Percentiles rank a stretch among this genome's conserved stretches.
Conservation (phyloP, 2,113 vertebrate genomes). For the Raphicerus campestris region DNA sequence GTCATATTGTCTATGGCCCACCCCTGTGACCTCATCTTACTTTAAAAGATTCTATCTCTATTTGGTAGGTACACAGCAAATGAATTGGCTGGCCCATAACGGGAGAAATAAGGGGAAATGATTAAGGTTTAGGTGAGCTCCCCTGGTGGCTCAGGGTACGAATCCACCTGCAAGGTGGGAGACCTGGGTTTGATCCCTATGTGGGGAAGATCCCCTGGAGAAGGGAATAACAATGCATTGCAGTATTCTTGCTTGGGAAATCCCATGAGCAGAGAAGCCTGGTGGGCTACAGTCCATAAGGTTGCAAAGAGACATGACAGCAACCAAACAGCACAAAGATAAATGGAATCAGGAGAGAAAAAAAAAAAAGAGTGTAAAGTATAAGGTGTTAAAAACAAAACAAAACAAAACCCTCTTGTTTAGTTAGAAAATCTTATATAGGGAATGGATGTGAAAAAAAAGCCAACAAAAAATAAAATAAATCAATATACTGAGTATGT, state of each 20-base stretch:
- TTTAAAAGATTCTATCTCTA: not conserved
- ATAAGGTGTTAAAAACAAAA: not conserved
- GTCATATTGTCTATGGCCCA: not conserved
- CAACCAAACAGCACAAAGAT: not conserved
- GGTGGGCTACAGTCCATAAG: not conserved
- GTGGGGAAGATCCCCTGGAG: not conserved
- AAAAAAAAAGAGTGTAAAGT: not conserved
- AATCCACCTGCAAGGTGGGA: not conserved
- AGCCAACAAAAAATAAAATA: not conserved
- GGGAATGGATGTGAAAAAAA: not conserved
- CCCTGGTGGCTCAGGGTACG: not conserved
- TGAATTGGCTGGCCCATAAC: not conserved
- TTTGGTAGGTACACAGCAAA: not conserved
- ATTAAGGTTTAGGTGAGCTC: not conserved
- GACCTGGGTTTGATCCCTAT: not conserved
- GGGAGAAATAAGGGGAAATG: not conserved
- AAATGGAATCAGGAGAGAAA: not conserved
- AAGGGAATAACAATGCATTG: not conserved
- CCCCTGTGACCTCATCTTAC: not conserved
- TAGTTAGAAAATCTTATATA: not conserved
- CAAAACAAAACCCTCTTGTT: not conserved
- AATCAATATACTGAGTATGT: not conserved
- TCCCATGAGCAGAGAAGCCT: not conserved
- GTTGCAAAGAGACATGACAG: not conserved
- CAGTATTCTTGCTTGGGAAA: not conserved